Percentiles rank a stretch among this genome's conserved stretches.
These are phyloP conservation scores for Palloptera scutellata DNA, from an alignment of 2,888 invertebrate species.

Conservation along the genomic window DNA sequence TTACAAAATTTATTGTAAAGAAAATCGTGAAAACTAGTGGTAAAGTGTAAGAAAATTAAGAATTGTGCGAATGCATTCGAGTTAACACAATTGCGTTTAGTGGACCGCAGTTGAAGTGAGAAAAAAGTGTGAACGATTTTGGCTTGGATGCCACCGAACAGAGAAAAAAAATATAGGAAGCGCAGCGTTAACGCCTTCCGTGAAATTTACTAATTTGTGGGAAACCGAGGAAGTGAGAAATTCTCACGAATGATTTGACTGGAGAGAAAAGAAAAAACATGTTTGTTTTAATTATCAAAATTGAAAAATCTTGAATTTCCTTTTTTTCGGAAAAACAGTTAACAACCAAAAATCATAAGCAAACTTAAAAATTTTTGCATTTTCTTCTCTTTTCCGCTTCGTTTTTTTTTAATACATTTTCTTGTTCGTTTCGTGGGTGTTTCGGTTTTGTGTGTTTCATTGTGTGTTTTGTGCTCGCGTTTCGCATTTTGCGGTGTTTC, in stretches of 20 bases:
- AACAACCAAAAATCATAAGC: constrained; percentile 27
- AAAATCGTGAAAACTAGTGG: neutral
- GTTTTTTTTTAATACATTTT: constrained; percentile 22
- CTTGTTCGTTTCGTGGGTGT: constrained; percentile 30
- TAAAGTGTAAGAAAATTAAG: neutral
- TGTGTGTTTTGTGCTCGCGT: constrained; percentile 16
- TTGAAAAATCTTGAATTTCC: constrained; percentile 24
- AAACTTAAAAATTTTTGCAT: constrained; percentile 32
- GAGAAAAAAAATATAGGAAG: neutral
- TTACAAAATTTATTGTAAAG: constrained; percentile 28
- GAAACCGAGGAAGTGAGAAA: neutral
- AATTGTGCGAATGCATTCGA: too few relatives aligned
- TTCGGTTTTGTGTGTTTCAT: constrained; percentile 17
- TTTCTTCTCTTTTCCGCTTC: constrained; percentile 28
- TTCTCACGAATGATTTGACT: neutral
- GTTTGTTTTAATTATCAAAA: constrained; percentile 29
- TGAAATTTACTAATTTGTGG: neutral
- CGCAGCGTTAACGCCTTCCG: neutral
- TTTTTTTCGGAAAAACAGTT: constrained; percentile 29
- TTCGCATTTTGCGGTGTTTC: constrained; percentile 12
- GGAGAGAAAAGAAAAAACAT: constrained; percentile 21
- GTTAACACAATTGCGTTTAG: too few relatives aligned
- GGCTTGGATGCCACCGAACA: constrained; percentile 6
- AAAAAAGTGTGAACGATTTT: neutral
- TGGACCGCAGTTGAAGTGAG: neutral